Base-by-base conservation (phyloP, 2,888 invertebrate genomes). In the Ormyrus labotus region DNA sequence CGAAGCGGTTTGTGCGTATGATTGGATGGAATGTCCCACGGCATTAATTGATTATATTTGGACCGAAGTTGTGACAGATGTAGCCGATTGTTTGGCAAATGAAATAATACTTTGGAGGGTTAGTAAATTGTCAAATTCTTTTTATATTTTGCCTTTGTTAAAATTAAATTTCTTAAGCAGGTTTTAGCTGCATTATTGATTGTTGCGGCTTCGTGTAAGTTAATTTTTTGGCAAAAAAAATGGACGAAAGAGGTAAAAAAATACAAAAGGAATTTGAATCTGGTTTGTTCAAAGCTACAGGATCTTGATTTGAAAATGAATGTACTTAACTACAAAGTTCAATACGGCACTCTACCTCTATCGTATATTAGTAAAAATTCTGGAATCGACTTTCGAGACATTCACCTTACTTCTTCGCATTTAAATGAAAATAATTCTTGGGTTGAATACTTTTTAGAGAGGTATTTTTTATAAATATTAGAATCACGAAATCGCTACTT, bases 11-110 rank as follows among this genome's bases (percentile, higher is more conserved):
- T 90, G 90, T 68, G 84, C 87, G 75, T 71, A 83, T 58, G 84
- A 87, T 74, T 89, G 88, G 88, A 83, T 80, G 47, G 85, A 87
- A 76, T 90, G 90, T 83, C 86, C 87, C 0, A 78, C 78, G 55
- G 88, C 88, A 4, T 82, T 89, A 19, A 77, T 74, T 13, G 85
- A 85, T 85, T 90, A 90, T 74, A 76, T 89, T 58, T 90, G 90
- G 90, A 86, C 84, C 8, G 90, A 90, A 82, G 84, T 88, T 6
- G 89, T 90, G 4, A 88, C 89, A 7, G 90, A 90, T 58, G 90
- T 90, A 34, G 85, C 87, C 10, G 89, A 90, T 51, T 87, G 84
- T 75, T 79, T 90, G 51, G 84, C 83, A 1, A 86, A 85, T 71
- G 89, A 90, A 55, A 82, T 83, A 63, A 82, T 86, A 13, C 70